A percentile compares a stretch with the other conserved stretches of the same genome.
phyloP scores from a whole-genome alignment of 2,797 vertebrate genomes.

The Chaunax sp. region DNA sequence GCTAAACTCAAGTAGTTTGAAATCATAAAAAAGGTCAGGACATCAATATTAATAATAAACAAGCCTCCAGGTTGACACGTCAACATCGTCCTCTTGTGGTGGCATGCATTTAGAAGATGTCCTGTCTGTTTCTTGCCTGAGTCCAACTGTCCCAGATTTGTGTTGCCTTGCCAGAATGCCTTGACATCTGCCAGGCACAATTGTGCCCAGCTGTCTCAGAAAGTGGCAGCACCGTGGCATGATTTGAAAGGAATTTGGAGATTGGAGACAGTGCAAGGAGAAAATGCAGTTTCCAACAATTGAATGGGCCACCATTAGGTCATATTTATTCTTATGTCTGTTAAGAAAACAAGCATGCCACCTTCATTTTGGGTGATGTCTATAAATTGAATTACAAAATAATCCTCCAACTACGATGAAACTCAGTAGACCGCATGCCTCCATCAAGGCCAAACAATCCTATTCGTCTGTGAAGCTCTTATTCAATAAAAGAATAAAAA shows the following conservation, averaged over 20 bases:
- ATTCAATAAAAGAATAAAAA: too few relatives aligned
- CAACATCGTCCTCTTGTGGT: conserved; percentile 86
- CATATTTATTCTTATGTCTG: conserved; percentile 64
- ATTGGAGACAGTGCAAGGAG: conserved; percentile 41
- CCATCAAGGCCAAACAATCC: too few relatives aligned
- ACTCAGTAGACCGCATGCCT: too few relatives aligned
- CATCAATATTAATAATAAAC: conserved; percentile 60
- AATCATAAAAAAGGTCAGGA: conserved; percentile 45
- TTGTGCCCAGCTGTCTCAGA: conserved; percentile 69
- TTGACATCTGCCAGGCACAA: conserved; percentile 81
- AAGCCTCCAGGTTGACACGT: conserved; percentile 52
- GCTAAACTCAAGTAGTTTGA: conserved; percentile 61
- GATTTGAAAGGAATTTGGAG: conserved; percentile 59
- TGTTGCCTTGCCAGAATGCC: conserved; percentile 71
- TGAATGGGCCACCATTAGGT: conserved; percentile 55
- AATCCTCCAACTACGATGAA: background rate
- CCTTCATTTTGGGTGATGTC: conserved; percentile 36
- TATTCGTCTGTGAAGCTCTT: too few relatives aligned
- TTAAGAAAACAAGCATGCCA: conserved; percentile 60
- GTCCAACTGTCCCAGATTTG: conserved; percentile 73
- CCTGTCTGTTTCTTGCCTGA: conserved; percentile 49
- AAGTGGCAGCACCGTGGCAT: conserved; percentile 67
- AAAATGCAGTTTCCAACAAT: conserved; percentile 43
- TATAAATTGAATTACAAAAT: conserved; percentile 13
- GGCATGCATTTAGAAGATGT: conserved; percentile 42